These are phyloP conservation scores for Bostrychus sinensis DNA, from an alignment of 2,113 vertebrate genomes.

Conservation along the genomic window DNA sequence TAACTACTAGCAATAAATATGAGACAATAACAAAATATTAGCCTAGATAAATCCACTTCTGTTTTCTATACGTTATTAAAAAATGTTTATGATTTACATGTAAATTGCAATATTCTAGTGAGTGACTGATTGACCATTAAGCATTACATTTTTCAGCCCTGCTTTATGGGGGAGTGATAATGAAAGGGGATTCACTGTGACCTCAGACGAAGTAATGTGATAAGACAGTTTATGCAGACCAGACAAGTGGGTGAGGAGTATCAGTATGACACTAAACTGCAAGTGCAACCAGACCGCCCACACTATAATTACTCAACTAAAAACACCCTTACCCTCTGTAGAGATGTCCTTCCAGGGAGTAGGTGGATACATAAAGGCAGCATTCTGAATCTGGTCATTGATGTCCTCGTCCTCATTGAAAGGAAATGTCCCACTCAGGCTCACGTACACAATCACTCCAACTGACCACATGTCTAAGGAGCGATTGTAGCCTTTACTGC, in stretches of 20 bases:
- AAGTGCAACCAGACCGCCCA: not conserved
- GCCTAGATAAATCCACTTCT: no score
- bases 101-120: no score
- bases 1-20: no score
- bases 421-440: constrained; percentile 95
- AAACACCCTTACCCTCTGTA: constrained; percentile 84
- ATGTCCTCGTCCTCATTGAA: constrained; percentile 99
- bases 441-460: constrained; percentile 96
- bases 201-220: constrained; percentile 19
- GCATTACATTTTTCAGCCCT: not conserved
- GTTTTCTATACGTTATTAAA: no score
- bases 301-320: not conserved
- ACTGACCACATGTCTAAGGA: constrained; percentile 99
- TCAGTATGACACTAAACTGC: constrained; percentile 26
- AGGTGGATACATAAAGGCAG: constrained; percentile 97
- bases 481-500: constrained; percentile 98
- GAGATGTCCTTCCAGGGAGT: constrained; percentile 97
- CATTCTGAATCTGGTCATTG: constrained; percentile 98
- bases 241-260: constrained; percentile 59
- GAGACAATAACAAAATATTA: no score
- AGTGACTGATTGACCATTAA: no score
- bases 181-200: constrained; percentile 53
- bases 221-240: constrained; percentile 23
- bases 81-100: no score
- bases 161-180: constrained; percentile 16